Evolutionary conservation across 2,113 vertebrate genomes (phyloP).

Genomic region (Aix galericulata): DNA sequence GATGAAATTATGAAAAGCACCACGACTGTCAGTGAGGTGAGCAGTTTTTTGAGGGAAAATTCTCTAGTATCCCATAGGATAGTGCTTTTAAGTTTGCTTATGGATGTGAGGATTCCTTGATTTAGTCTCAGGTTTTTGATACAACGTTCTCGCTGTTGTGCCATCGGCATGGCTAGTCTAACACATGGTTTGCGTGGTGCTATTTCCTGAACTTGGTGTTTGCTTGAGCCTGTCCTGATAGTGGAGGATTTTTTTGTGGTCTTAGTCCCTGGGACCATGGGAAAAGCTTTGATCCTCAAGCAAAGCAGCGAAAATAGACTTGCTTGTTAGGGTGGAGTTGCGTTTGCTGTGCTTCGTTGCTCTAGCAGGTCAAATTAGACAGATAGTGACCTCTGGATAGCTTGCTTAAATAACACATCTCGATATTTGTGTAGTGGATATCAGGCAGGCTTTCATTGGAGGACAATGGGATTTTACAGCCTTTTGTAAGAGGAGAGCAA

Average conservation of each 20-base stretch:
- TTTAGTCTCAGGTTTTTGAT: not conserved
- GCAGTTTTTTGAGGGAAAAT: conserved; percentile 6
- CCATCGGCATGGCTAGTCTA: not conserved
- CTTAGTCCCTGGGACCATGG: not conserved
- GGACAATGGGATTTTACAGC: not conserved
- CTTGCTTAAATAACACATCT: not conserved
- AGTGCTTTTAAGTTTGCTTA: conserved; percentile 17
- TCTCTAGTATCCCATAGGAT: not conserved
- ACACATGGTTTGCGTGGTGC: not conserved
- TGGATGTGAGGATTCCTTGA: conserved; percentile 9
- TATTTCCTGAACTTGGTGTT: not conserved
- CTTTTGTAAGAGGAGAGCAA: not conserved
- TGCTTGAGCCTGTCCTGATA: not conserved
- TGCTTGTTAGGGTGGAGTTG: not conserved
- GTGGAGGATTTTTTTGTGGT: not conserved
- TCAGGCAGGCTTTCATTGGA: not conserved
- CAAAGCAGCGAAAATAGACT: not conserved
- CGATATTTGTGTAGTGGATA: not conserved
- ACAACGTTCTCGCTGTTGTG: not conserved
- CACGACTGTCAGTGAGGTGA: conserved; percentile 29
- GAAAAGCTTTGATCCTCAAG: conserved; percentile 18
- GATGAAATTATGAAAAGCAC: conserved; percentile 45
- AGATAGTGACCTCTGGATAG: not conserved
- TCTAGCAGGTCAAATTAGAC: not conserved
- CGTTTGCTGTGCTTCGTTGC: not conserved